Conservation (phyloP, 1,140 invertebrate species). For the Brachionus rubens region DNA sequence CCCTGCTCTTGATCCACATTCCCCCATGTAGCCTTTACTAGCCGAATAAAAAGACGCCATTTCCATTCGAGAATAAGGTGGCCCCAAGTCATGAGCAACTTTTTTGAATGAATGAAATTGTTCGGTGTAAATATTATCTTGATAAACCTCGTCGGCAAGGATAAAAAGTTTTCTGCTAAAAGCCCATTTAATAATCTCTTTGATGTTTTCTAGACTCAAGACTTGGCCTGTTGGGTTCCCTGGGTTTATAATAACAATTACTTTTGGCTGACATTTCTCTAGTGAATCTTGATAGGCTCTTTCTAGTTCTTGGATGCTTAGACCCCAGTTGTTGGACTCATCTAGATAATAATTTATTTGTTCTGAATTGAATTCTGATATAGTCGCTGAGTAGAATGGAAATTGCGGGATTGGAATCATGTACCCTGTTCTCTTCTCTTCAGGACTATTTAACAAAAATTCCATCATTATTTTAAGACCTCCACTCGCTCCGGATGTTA, state of each 20-base stretch:
- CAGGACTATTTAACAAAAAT: conserved; percentile 64
- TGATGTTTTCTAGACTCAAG: conserved; percentile 80
- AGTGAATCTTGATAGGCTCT: conserved; percentile 71
- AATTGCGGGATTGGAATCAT: conserved; percentile 98
- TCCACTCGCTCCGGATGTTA: conserved; percentile 85
- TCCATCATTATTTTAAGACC: conserved; percentile 70
- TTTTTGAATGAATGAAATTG: conserved; percentile 93
- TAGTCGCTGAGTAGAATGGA: conserved; percentile 89
- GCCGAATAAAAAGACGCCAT: conserved; percentile 91
- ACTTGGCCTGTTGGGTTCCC: conserved; percentile 95
- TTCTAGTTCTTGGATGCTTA: conserved; percentile 78
- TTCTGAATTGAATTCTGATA: conserved; percentile 63
- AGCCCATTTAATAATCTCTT: conserved; percentile 87
- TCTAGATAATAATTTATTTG: conserved; percentile 83
- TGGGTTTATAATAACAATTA: conserved; percentile 92
- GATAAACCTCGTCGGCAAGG: conserved; percentile 89
- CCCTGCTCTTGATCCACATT: conserved; percentile 56
- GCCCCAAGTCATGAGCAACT: conserved; percentile 80
- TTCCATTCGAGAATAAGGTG: conserved; percentile 77
- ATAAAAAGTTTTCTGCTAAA: conserved; percentile 79
- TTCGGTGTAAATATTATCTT: conserved; percentile 89
- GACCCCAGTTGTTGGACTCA: conserved; percentile 80
- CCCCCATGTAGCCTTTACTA: conserved; percentile 80
- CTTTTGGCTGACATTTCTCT: conserved; percentile 71
- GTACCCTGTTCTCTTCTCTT: conserved; percentile 53